Evolutionary conservation across 2,797 vertebrate genomes (phyloP).

Genomic region (Sarcoramphus papa): DNA sequence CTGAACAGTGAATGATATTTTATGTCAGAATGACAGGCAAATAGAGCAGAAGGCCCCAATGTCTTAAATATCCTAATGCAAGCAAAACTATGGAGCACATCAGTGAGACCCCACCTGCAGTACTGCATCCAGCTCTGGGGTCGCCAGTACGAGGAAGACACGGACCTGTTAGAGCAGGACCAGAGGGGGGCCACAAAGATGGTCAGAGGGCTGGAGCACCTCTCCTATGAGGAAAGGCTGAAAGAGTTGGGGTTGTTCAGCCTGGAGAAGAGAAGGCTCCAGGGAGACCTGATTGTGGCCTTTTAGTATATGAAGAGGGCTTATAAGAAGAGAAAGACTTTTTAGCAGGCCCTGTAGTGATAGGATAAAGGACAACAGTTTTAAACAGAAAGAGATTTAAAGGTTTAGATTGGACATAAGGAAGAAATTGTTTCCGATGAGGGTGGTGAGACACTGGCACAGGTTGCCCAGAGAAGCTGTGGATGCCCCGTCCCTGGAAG

Average conservation of each 20-base stretch:
- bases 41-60: background rate
- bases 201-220: background rate
- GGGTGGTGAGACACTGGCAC: rapidly evolving
- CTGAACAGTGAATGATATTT: background rate
- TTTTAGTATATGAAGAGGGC: background rate
- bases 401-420: background rate
- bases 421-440: background rate
- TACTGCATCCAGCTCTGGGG: background rate
- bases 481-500: background rate
- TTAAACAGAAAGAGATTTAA: background rate
- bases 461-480: background rate
- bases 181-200: background rate
- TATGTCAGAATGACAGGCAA: background rate
- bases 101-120: background rate
- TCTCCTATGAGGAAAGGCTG: background rate
- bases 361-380: background rate
- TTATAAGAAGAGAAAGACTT: background rate
- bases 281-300: background rate
- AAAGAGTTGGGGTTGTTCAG: rapidly evolving
- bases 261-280: background rate
- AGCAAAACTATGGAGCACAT: background rate
- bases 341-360: background rate
- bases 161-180: rapidly evolving
- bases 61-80: background rate
- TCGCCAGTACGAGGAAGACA: rapidly evolving